Evolutionary conservation across 1,140 invertebrate genomes (phyloP).

Genomic region (Physella acuta): DNA sequence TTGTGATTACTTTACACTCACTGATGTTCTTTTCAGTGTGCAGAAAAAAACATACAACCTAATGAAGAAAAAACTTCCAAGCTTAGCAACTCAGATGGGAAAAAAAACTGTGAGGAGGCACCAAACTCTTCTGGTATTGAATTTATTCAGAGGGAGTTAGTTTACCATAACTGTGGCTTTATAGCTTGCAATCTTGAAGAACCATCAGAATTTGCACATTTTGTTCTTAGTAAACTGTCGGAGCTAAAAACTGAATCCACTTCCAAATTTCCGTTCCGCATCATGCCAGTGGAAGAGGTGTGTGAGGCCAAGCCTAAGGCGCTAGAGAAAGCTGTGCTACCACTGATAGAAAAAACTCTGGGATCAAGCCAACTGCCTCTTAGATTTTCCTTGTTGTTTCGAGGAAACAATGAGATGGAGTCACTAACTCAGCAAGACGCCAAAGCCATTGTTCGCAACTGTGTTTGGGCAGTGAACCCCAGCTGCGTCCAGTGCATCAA

Average conservation of each 20-base stretch:
- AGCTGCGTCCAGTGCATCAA: slow-evolving; percentile 26
- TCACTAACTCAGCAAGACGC: background rate
- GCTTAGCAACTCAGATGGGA: no score
- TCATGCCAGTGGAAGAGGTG: slow-evolving; percentile 18
- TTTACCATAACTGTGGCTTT: background rate
- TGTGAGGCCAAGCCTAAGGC: slow-evolving; percentile 5
- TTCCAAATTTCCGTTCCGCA: slow-evolving; percentile 6
- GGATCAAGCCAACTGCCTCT: background rate
- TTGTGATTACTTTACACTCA: background rate
- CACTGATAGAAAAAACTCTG: background rate
- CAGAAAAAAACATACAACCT: no score
- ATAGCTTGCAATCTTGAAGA: slow-evolving; percentile 12
- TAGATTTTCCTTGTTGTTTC: slow-evolving; percentile 16
- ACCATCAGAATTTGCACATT: slow-evolving; percentile 11
- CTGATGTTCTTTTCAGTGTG: background rate
- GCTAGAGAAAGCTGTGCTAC: background rate
- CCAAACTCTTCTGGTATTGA: background rate
- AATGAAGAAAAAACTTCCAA: no score
- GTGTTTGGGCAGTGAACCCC: slow-evolving; percentile 24
- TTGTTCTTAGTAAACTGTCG: background rate
- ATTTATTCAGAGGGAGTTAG: background rate
- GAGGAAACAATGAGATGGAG: background rate
- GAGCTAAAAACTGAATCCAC: background rate
- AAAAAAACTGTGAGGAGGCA: background rate
- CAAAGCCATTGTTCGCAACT: slow-evolving; percentile 11